Evolutionary conservation across 2,113 vertebrate species (phyloP).

Genomic region (Cinclus mexicanus): DNA sequence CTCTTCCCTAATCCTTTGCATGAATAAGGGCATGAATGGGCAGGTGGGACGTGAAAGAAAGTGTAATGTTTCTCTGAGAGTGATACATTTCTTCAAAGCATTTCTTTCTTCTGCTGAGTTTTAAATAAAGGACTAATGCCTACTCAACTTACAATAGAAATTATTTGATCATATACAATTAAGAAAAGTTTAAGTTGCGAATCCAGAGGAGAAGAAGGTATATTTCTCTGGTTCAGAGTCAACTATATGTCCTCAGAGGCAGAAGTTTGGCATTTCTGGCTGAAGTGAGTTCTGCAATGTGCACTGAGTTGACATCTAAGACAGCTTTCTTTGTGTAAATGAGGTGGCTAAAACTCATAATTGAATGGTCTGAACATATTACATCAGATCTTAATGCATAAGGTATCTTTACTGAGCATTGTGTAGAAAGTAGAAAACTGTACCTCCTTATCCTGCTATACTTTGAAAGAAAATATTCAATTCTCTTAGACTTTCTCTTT

Average conservation of each 20-base stretch:
- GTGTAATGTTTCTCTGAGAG: neutral
- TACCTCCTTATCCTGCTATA: neutral
- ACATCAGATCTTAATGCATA: neutral
- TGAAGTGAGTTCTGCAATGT: neutral
- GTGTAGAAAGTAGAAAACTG: neutral
- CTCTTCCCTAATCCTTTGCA: neutral
- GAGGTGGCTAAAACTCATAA: neutral
- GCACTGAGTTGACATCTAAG: neutral
- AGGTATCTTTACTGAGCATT: neutral
- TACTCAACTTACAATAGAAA: neutral
- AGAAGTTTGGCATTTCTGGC: neutral
- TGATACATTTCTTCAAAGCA: neutral
- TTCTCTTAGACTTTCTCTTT: neutral
- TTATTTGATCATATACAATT: neutral
- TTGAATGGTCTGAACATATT: neutral
- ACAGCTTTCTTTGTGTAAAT: neutral
- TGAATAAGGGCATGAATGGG: neutral
- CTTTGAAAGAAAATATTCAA: neutral
- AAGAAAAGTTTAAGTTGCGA: neutral
- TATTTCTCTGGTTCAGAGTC: neutral
- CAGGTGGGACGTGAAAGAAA: neutral
- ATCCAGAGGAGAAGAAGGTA: neutral
- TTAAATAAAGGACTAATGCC: neutral
- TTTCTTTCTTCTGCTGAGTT: neutral
- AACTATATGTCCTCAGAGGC: neutral